Base-by-base conservation (phyloP, 1,140 invertebrate genomes). In the Anadara kagoshimensis region DNA sequence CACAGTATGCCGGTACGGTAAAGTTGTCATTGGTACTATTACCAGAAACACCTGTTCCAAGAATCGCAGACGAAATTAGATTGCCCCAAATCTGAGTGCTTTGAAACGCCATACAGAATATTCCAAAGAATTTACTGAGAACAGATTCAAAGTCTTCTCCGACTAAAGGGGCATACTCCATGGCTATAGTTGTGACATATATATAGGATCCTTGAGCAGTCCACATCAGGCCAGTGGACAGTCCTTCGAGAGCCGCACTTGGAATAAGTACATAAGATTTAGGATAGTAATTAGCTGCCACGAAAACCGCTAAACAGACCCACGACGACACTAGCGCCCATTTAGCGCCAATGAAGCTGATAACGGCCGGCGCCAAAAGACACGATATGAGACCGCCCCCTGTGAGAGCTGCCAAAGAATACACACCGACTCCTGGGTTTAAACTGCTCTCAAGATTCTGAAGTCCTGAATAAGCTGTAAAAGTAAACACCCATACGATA, bases 11-110 rank as follows among this genome's bases (percentile, higher is more conserved):
- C 24, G 29, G 29, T 36, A 36, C 49, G 10, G 49, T 22, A 20
- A 53, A 64, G 20, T 45, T 47, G 7, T 29, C 45, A 36, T 64
- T 64, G n/a, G 45, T 53, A 26, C 53, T 45, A 12, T 64, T 22
- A 16, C 26, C 53, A n/a, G 62, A 24, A 3, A 49, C 62, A 16
- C 29, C 47, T 3, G 29, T 36, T 29, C 29, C 62, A n/a, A 20
- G 11, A 18, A 83, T 74, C 0, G 69, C 73, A 4, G 83, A 82
- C 2, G 81, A 82, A 14, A 83, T 78, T 4, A 85, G 59, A 59
- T 83, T 82, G 1, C 81, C 83, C 81, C 81, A 83, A 1, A 85
- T 67, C 53, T 84, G 82, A 16, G 82, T 81, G 49, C 75, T 84
- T 47, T 82, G 80, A 26, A 83, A 80, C 1, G 79, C 75, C 62